Conservation (phyloP, 2,113 vertebrate genomes). For the Morone saxatilis region DNA sequence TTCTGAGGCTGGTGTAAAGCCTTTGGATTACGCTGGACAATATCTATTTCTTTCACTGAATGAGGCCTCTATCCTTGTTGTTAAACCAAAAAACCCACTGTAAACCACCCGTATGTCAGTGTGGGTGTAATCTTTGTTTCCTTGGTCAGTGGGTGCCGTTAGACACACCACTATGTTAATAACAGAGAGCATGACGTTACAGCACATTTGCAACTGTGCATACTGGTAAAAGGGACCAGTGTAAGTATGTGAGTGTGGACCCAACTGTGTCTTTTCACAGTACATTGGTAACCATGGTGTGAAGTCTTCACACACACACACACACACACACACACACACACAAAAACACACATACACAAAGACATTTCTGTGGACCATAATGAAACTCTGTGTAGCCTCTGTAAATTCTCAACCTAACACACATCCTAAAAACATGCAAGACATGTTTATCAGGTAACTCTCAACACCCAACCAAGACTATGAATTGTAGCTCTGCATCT, state of each 20-base stretch:
- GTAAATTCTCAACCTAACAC: neutral
- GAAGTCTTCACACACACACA: slow-evolving; percentile 43
- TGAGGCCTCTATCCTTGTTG: slow-evolving; percentile 22
- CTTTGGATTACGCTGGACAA: neutral
- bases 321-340: slow-evolving; percentile 18
- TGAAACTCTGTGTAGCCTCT: no score
- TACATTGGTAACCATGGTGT: slow-evolving; percentile 55
- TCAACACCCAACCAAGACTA: neutral
- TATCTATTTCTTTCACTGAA: neutral
- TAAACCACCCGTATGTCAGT: slow-evolving; percentile 41
- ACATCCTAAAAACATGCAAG: neutral
- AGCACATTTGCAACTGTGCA: slow-evolving; percentile 56
- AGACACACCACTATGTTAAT: slow-evolving; percentile 59
- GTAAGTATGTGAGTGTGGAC: slow-evolving; percentile 50
- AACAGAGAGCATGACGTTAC: slow-evolving; percentile 65
- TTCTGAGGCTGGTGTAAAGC: neutral
- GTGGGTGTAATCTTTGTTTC: slow-evolving; percentile 43
- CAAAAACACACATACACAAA: slow-evolving; percentile 15
- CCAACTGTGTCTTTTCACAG: slow-evolving; percentile 63
- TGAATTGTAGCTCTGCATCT: neutral
- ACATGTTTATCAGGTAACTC: neutral
- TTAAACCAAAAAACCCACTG: slow-evolving; percentile 21
- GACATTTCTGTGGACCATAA: no score
- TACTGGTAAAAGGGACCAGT: slow-evolving; percentile 43
- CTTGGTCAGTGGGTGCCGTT: slow-evolving; percentile 52